These are phyloP conservation scores for Erethizon dorsatum DNA, from an alignment of 2,797 vertebrate species.

Conservation along the genomic window DNA sequence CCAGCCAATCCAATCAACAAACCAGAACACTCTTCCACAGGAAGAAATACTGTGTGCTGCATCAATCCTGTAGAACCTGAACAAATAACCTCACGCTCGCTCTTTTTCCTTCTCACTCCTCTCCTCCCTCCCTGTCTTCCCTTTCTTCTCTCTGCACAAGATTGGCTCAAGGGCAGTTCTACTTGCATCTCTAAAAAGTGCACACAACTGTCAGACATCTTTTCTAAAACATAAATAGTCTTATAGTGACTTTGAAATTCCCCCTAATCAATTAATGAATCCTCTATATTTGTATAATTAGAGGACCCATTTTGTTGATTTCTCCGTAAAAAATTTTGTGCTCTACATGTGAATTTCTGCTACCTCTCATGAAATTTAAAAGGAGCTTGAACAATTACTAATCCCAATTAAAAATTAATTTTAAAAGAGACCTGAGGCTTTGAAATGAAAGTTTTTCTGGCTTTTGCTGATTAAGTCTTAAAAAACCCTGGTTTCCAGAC, in stretches of 20 bases:
- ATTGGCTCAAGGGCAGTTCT: background rate
- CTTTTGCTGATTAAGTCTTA: slow-evolving; percentile 41
- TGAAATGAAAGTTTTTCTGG: background rate
- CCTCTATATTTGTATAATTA: slow-evolving; percentile 3
- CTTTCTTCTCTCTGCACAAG: background rate
- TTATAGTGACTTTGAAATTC: background rate
- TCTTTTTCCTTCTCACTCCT: background rate
- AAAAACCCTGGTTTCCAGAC: background rate
- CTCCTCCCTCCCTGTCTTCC: no score
- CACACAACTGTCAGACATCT: background rate
- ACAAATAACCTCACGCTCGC: background rate
- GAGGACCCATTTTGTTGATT: slow-evolving; percentile 4
- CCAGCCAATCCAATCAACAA: background rate
- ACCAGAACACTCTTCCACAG: background rate
- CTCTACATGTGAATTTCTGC: background rate
- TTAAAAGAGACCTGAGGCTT: background rate
- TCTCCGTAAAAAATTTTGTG: background rate
- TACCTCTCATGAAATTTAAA: background rate
- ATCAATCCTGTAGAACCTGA: background rate
- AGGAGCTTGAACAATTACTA: background rate
- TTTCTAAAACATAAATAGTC: background rate
- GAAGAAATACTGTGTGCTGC: background rate
- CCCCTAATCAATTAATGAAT: background rate
- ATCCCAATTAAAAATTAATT: background rate
- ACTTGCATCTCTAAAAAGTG: background rate